Evolutionary conservation across 2,797 vertebrate genomes (phyloP), one percentile per base, ranked within the genome.

Genomic region (Okamejei kenojei): DNA sequence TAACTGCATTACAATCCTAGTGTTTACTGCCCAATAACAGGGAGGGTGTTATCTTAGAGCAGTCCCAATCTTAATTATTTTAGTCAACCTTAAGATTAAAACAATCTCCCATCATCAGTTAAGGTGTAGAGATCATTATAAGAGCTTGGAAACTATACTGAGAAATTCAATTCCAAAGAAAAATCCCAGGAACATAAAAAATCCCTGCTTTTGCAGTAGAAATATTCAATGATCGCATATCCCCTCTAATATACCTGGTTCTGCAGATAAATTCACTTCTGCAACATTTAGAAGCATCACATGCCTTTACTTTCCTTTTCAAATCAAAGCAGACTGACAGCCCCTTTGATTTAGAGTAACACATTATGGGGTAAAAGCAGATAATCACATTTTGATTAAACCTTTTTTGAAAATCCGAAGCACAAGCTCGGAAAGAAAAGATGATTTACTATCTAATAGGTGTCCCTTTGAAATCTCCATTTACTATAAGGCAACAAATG

Each of bases 401-500:
- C 7, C 38, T 38, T 93, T 95, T 93, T 58, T 90, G 54, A 93
- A 93, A 94, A 94, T 93, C 80, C 0, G 29, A 26, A 76, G 1
- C 19, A 84, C 90, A 73, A 90, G 5, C 92, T 81, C 90, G 93
- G 93, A 77, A 88, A 93, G 94, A 91, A 93, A 13, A 45, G 93
- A 93, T 95, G 94, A 94, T 94, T 92, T 86, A 93, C 93, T 94
- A 81, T 29, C 45, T 93, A 93, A 73, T 65, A 88, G 93, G 93
- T 94, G 95, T 94, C 93, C 93, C 94, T 93, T 95, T 93, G 93
- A 94, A 95, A 95, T 84, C 94, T 94, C 94, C 93, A 94, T 95
- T 95, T 95, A 93, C 95, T 93, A n/a, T 93, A 79, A 88, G 94
- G 94, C 92, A 94, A 94, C 95, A 94, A 95, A 94, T 61, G 91